Evolutionary conservation across 2,113 vertebrate genomes (phyloP).

Genomic region (Sterrhoptilus dennistouni): DNA sequence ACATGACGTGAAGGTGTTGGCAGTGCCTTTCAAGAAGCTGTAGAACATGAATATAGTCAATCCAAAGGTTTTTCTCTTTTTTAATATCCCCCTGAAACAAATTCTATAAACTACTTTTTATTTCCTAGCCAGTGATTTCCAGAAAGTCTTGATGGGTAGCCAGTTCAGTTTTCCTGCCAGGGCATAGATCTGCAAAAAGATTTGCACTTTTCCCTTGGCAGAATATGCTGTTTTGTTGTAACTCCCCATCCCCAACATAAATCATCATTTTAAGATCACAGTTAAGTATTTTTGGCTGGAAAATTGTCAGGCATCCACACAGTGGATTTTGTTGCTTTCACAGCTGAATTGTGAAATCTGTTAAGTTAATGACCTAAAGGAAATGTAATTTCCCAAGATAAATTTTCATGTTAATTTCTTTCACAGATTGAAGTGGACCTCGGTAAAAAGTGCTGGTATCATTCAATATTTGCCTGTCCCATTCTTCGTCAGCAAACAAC

Average conservation of each 20-base stretch:
- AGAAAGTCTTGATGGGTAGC: neutral
- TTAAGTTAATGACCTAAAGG: neutral
- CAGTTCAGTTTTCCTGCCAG: neutral
- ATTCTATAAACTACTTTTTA: neutral
- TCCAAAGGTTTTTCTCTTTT: neutral
- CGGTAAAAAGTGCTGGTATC: conserved; percentile 87
- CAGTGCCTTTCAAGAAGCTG: neutral
- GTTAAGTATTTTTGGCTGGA: neutral
- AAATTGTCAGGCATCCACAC: neutral
- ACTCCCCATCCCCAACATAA: neutral
- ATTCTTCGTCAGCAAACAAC: conserved; percentile 89
- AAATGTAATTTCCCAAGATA: neutral
- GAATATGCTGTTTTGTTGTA: neutral
- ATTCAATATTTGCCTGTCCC: conserved; percentile 87
- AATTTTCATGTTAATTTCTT: neutral
- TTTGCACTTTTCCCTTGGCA: neutral
- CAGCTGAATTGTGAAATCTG: neutral
- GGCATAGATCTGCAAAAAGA: neutral
- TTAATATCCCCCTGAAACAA: neutral
- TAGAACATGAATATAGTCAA: neutral
- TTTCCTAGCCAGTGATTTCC: neutral
- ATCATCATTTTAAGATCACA: neutral
- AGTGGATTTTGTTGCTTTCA: neutral
- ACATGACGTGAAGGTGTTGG: neutral
- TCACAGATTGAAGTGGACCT: conserved; percentile 87